Conservation (phyloP, 2,113 vertebrate genomes). For the Sebastes schlegelii region DNA sequence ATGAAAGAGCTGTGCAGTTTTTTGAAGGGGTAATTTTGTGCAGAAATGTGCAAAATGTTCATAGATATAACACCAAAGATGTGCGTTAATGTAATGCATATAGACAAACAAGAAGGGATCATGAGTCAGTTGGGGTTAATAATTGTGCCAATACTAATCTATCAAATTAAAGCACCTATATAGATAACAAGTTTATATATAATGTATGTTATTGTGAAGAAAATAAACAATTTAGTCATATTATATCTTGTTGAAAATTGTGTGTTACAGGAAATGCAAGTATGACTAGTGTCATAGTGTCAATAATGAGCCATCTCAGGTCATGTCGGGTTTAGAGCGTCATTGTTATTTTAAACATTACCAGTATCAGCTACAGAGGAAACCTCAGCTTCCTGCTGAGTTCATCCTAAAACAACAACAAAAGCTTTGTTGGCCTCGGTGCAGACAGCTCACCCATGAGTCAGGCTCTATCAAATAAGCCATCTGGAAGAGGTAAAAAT, state of each 20-base stretch:
- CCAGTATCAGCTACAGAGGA: conserved; percentile 54
- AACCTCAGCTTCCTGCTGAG: conserved; percentile 67
- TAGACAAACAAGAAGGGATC: no score
- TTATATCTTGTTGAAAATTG: not conserved
- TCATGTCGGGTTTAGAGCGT: conserved; percentile 16
- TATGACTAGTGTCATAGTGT: not conserved
- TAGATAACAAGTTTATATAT: not conserved
- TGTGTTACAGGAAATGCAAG: not conserved
- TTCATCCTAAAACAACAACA: conserved; percentile 68
- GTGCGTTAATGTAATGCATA: no score
- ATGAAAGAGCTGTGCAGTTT: no score
- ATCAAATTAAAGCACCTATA: not conserved
- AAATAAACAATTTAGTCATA: not conserved
- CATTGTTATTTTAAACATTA: conserved; percentile 47
- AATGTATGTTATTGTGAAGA: not conserved
- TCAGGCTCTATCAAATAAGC: conserved; percentile 50
- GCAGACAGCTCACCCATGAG: conserved; percentile 46
- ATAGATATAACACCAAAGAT: no score
- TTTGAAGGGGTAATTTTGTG: no score
- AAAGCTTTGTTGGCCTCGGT: conserved; percentile 48
- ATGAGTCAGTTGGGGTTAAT: not conserved
- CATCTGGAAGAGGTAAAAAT: conserved; percentile 60
- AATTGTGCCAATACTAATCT: not conserved
- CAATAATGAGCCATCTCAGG: conserved; percentile 9
- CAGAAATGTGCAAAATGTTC: no score